Conservation (phyloP, 2,113 vertebrate genomes). For the Ovis aries region DNA sequence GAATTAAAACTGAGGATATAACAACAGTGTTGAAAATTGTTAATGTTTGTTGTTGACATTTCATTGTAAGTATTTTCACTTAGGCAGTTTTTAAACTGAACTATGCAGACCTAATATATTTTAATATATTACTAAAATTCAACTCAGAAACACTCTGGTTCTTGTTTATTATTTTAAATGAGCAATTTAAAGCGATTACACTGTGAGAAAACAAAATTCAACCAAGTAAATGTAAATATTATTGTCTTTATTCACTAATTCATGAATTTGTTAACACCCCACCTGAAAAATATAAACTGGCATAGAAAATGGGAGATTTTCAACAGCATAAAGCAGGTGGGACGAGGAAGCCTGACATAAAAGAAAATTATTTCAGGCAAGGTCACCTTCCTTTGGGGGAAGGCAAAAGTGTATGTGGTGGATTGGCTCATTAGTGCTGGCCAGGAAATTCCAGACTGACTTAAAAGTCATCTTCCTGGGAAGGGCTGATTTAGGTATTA, state of each 20-base stretch:
- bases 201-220: not conserved
- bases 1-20: not conserved
- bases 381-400: not conserved
- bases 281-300: not conserved
- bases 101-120: not conserved
- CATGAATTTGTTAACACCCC: not conserved
- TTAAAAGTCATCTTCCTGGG: not conserved
- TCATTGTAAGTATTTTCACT: not conserved
- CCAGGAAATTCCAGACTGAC: not conserved
- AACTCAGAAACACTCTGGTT: not conserved
- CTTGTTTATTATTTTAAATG: not conserved
- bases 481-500: not conserved
- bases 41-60: not conserved
- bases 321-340: not conserved
- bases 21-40: not conserved
- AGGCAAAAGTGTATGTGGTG: not conserved
- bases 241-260: not conserved
- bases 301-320: not conserved
- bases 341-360: not conserved
- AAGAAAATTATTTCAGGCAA: not conserved
- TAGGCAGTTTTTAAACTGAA: not conserved
- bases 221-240: not conserved
- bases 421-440: not conserved
- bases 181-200: not conserved
- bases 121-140: not conserved